Base-by-base conservation (phyloP, 2,888 invertebrate species). In the Lithophane semibrunnea region DNA sequence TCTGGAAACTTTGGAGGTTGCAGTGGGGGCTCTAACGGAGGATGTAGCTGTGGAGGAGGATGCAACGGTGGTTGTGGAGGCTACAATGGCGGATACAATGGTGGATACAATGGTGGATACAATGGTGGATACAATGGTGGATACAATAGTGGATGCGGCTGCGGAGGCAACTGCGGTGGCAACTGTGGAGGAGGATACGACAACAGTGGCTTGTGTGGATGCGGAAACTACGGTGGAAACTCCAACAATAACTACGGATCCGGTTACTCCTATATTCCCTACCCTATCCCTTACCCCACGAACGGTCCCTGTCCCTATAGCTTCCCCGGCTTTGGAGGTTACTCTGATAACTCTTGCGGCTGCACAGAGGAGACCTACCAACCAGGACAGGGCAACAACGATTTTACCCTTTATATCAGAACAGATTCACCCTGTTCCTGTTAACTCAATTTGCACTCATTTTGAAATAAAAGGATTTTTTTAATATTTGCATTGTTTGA, bases 361-460 rank as follows among this genome's bases (percentile, higher is more conserved):
- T 9, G 18, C n/a, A 21, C 3, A 12, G 81, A 86, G 7, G 83
- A 80, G 0, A 3, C 54, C 24, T 78, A 12, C 42, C 61, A 63
- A 37, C 0, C 49, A 3, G 24, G 24, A 29, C 54, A 60, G 16
- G n/a, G 69, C 0, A 0, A 9, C 0, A 77, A 60, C 2, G 88
- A 86, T 70, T 81, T 89, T 0, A 90, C 44, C 58, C 8, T 89
- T 13, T 66, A 79, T 3, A 79, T 89, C 49, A 81, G 21, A 82
- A 70, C 85, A 54, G 88, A 88, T 37, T 3, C 16, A 61, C 12
- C 21, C 16, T 49, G 66, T 24, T 16, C 13, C 24, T 76, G 42
- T 18, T 71, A 69, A 58, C 24, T 18, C 2, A 44, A 18, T 42
- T 54, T 56, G 16, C 1, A 42, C 47, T 54, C 21, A 54, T 13